Base-by-base conservation (phyloP, 2,113 vertebrate species). In the Motacilla tschutschensis region DNA sequence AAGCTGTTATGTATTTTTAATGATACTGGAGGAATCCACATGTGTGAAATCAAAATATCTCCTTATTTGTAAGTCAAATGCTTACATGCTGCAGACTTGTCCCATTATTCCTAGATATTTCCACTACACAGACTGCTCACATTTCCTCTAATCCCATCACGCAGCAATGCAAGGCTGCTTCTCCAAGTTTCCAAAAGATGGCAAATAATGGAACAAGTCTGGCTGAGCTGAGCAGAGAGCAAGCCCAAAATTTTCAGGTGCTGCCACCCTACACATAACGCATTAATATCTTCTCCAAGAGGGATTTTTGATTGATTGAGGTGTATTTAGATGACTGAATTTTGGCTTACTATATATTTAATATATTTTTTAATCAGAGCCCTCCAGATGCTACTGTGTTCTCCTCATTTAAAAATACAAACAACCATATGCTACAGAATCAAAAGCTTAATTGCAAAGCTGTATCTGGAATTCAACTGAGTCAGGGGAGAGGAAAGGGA, bases 301-400 rank as follows among this genome's bases (percentile, higher is more conserved):
- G 40, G 40, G 43, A 62, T 35, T 87, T 91, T 76, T 88, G 79
- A 79, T 38, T 66, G 79, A 81, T 65, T 19, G 25, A 70, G 10
- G 19, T 6, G 1, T 35, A 48, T 91, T 71, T 71, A 67, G n/a
- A 92, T 82, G 48, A 64, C 55, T 48, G 9, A 53, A 33, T 76
- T 88, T 83, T 62, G 59, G 59, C 66, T 83, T 86, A 62, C 77
- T 91, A 89, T 66, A 33, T 38, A 82, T 79, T 91, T 67, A 75
- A 82, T 78, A 66, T 87, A 58, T 50, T 91, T 92, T 94, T 85
- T 92, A 93, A 93, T 96, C 89, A 94, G 75, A 87, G 26, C 22
- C 43, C n/a, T 90, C 92, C 94, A 95, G 88, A 94, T 91, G 90
- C 66, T 90, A 57, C 58, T 81, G 38, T 79, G 59, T 72, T 91